These are phyloP conservation scores for Gobio gobio DNA, from an alignment of 2,113 vertebrate genomes.

Conservation along the genomic window DNA sequence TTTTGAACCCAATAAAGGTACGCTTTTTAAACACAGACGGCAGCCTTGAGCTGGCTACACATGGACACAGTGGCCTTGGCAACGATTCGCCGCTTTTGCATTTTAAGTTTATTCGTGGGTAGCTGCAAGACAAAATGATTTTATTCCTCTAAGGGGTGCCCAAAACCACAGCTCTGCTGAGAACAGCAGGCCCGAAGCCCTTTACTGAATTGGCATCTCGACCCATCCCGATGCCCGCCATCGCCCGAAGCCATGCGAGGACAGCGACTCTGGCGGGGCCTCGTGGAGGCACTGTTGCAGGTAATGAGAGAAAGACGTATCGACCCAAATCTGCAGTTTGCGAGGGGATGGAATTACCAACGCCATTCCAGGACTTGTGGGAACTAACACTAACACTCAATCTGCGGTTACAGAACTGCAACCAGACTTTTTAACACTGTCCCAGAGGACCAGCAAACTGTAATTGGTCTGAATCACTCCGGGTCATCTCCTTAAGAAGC, in stretches of 20 bases:
- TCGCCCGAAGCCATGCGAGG: conserved; percentile 21
- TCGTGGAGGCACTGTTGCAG: conserved; percentile 27
- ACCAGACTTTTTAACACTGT: conserved; percentile 53
- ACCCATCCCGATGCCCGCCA: conserved; percentile 7
- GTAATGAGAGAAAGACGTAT: conserved; percentile 43
- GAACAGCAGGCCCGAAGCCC: not conserved
- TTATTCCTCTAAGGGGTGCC: conserved; percentile 49
- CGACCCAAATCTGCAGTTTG: conserved; percentile 46
- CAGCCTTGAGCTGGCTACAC: not conserved
- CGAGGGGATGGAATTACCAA: conserved; percentile 59
- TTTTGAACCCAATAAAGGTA: conserved; percentile 55
- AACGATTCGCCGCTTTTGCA: conserved; percentile 9
- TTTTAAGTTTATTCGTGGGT: conserved; percentile 43
- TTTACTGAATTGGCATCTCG: conserved; percentile 17
- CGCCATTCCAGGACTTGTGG: conserved; percentile 50
- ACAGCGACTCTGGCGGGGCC: not conserved
- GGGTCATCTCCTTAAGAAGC: conserved; percentile 49
- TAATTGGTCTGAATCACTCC: conserved; percentile 60
- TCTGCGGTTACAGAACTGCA: conserved; percentile 57
- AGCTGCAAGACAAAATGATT: conserved; percentile 49
- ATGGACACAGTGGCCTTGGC: conserved; percentile 50
- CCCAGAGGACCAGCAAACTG: conserved; percentile 59
- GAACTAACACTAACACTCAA: conserved; percentile 48
- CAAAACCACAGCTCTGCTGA: conserved; percentile 44
- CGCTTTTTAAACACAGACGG: conserved; percentile 42